Conservation (phyloP, 2,797 vertebrate species). For the Pelobates cultripes region DNA sequence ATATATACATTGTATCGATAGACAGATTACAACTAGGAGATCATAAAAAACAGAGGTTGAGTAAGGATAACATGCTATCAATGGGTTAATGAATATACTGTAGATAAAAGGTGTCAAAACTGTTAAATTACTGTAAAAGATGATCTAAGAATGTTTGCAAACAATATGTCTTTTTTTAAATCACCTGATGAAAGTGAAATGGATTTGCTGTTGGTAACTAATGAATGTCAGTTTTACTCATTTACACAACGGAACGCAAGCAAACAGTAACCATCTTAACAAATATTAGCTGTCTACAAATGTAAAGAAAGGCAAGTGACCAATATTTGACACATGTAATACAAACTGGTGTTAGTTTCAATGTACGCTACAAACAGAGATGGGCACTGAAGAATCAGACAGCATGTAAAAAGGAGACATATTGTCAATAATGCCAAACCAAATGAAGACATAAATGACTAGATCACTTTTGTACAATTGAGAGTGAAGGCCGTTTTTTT, state of each 20-base stretch:
- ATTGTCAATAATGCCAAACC: not conserved
- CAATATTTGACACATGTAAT: conserved; percentile 20
- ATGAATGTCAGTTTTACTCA: conserved; percentile 29
- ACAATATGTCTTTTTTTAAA: not conserved
- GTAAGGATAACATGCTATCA: not conserved
- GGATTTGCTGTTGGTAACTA: conserved; percentile 7
- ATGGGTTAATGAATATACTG: conserved; percentile 5
- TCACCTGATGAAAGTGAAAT: conserved; percentile 1
- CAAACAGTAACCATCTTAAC: conserved; percentile 41
- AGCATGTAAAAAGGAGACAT: not conserved
- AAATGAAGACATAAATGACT: no score
- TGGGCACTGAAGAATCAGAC: not conserved
- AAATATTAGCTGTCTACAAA: conserved; percentile 41
- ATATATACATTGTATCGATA: not conserved
- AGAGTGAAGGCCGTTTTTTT: no score
- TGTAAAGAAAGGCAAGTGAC: conserved; percentile 25
- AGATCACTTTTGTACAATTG: no score
- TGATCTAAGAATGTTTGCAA: not conserved
- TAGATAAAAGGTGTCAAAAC: conserved; percentile 6
- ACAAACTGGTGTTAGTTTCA: conserved; percentile 20
- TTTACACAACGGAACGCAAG: conserved; percentile 39
- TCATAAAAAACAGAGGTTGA: not conserved
- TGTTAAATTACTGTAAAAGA: not conserved
- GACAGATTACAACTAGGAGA: not conserved
- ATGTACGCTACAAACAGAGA: not conserved